Base-by-base conservation (phyloP, 2,113 vertebrate genomes). In the Benitochromis conjunctus region DNA sequence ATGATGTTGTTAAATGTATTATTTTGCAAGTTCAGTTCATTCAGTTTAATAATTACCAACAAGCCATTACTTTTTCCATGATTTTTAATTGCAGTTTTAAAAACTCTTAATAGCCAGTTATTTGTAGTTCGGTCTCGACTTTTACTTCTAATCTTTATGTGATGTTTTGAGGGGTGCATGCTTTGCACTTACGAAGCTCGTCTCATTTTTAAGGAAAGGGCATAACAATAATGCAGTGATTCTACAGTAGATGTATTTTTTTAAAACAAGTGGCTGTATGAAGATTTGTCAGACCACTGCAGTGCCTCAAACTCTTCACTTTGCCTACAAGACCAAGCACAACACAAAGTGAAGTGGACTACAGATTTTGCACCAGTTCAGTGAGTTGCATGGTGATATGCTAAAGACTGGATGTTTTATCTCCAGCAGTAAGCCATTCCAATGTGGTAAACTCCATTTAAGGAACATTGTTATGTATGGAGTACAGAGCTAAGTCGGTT, bases 221-320 rank as follows among this genome's bases (percentile, higher is more conserved):
- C 43, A 41, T 16, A 19, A 21, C n/a, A 36, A 87, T 58, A 53
- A 29, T 80, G 18, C n/a, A 74, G 38, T 81, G 38, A 69, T 41
- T 62, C 31, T 85, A 34, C 19, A 64, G 19, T 4, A 64, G 79
- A 76, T 80, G 55, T 53, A 46, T 26, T 79, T 84, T 60, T n/a
- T 43, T 5, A 16, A 81, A 12, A 64, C 2, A 76, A 31, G 46
- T 66, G 79, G 34, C 18, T 77, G 16, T 24, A 8, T 38, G 26
- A 77, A 83, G 16, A 81, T 86, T 62, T 54, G 5, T 54, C 8
- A 66, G 86, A 90, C 79, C 31, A 29, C 62, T 58, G 18, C 46
- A 81, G 92, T 92, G 93, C 90, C 91, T 94, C 89, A 84, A 82
- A 87, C 66, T 13, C 34, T 84, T 86, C 46, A 66, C 16, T 66